Percentiles rank a stretch among this genome's conserved stretches.
phyloP scores from a whole-genome alignment of 1,140 invertebrate genomes.

The Protaetia brevitarsis region DNA sequence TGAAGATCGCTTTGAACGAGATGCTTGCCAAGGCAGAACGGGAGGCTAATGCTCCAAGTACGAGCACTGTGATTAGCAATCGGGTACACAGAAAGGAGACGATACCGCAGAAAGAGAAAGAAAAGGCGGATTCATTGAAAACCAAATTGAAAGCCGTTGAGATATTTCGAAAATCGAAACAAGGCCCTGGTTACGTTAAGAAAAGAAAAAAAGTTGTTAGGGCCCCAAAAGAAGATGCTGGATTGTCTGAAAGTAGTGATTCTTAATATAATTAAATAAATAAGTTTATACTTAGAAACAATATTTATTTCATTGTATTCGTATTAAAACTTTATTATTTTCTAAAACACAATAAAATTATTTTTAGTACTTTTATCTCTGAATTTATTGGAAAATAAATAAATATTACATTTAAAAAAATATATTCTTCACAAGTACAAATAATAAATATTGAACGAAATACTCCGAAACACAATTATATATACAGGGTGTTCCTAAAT shows the following conservation, averaged over 20 bases:
- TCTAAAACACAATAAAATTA: neutral
- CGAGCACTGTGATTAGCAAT: conserved; percentile 4
- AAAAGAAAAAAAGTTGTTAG: conserved; percentile 49
- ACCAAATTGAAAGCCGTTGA: conserved; percentile 76
- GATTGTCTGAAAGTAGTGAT: conserved; percentile 65
- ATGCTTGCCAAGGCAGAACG: conserved; percentile 3
- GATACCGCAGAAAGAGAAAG: conserved; percentile 71
- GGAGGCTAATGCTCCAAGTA: conserved; percentile 27
- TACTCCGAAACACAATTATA: too few species aligned
- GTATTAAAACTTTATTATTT: too few species aligned
- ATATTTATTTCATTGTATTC: too few species aligned
- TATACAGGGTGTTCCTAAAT: too few species aligned
- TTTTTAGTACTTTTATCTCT: too few species aligned
- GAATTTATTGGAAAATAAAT: neutral
- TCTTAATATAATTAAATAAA: too few species aligned
- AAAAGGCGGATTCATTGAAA: conserved; percentile 60
- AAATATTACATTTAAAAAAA: neutral
- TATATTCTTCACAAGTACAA: neutral
- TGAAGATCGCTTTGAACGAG: conserved; percentile 11
- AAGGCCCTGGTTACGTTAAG: conserved; percentile 55
- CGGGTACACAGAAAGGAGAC: conserved; percentile 52
- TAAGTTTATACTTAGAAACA: too few species aligned
- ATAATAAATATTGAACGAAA: neutral
- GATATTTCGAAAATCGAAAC: conserved; percentile 65
- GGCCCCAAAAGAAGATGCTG: conserved; percentile 57